These are phyloP conservation scores for Cosmorhoe ocellata DNA, from an alignment of 2,888 invertebrate genomes.

Conservation along the genomic window DNA sequence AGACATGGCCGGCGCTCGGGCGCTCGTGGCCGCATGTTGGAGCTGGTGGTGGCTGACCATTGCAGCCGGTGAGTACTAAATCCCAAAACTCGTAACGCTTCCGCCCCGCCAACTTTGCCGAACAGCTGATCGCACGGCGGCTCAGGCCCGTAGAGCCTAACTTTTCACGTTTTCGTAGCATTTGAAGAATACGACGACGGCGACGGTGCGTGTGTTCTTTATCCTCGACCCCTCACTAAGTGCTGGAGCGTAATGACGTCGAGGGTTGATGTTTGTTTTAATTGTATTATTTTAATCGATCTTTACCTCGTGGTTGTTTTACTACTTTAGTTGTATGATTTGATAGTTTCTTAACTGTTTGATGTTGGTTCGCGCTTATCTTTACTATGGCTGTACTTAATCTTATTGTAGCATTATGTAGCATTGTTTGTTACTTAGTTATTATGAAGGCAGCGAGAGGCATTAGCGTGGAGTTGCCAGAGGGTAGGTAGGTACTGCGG, in stretches of 20 bases:
- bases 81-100: slow-evolving; percentile 15
- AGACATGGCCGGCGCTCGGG: slow-evolving; percentile 81
- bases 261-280: slow-evolving; percentile 51
- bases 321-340: slow-evolving; percentile 9
- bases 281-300: slow-evolving; percentile 46
- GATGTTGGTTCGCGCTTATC: slow-evolving; percentile 18
- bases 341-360: slow-evolving; percentile 16
- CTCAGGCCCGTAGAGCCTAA: slow-evolving; percentile 45
- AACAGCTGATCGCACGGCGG: slow-evolving; percentile 63
- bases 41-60: slow-evolving; percentile 80
- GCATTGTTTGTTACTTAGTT: slow-evolving; percentile 30
- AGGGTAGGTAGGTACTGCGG: slow-evolving; percentile 4
- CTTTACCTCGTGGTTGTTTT: slow-evolving; percentile 27
- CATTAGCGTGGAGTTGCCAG: slow-evolving; percentile 7
- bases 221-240: slow-evolving; percentile 48
- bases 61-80: slow-evolving; percentile 77
- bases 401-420: slow-evolving; percentile 6
- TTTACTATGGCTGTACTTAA: slow-evolving; percentile 9
- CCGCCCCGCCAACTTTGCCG: slow-evolving; percentile 16
- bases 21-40: slow-evolving; percentile 80
- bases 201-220: slow-evolving; percentile 48
- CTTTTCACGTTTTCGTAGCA: slow-evolving; percentile 56
- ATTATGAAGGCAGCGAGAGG: slow-evolving; percentile 29
- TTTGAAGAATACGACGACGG: slow-evolving; percentile 45
- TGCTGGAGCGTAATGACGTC: slow-evolving; percentile 39